Conservation (phyloP, 2,797 vertebrate species). For the Balearica regulorum region DNA sequence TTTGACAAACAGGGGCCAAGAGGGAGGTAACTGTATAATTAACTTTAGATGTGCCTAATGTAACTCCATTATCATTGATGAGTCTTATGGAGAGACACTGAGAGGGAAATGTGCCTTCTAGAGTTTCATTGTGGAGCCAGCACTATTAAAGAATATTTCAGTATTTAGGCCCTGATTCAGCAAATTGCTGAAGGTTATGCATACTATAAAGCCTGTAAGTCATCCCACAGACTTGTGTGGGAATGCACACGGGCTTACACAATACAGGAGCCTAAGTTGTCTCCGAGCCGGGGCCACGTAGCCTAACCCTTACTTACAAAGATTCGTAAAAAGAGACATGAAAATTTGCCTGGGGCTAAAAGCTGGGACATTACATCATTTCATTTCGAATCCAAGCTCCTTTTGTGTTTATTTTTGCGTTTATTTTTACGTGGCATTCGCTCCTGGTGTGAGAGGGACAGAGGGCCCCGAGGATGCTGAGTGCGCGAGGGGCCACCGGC, state of each 20-base stretch:
- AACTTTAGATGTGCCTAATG: constrained; percentile 70
- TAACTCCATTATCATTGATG: constrained; percentile 64
- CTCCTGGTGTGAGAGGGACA: fast-evolving
- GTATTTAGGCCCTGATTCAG: constrained; percentile 52
- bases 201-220: background rate
- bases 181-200: constrained; percentile 30
- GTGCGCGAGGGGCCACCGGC: background rate
- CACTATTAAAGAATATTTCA: constrained; percentile 41
- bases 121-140: constrained; percentile 51
- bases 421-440: background rate
- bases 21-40: constrained; percentile 63
- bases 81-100: constrained; percentile 31
- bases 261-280: fast-evolving
- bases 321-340: background rate
- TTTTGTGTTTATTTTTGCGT: background rate
- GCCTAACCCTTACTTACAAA: background rate
- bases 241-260: background rate
- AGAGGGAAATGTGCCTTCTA: constrained; percentile 53
- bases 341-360: background rate
- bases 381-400: background rate
- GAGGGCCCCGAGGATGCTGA: fast-evolving
- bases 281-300: background rate
- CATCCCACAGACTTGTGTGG: background rate
- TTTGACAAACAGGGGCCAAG: constrained; percentile 56
- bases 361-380: background rate